A percentile compares a stretch with the other conserved stretches of the same genome.
These are phyloP conservation scores for Antrozous pallidus DNA, from an alignment of 2,797 vertebrate species.

Conservation along the genomic window DNA sequence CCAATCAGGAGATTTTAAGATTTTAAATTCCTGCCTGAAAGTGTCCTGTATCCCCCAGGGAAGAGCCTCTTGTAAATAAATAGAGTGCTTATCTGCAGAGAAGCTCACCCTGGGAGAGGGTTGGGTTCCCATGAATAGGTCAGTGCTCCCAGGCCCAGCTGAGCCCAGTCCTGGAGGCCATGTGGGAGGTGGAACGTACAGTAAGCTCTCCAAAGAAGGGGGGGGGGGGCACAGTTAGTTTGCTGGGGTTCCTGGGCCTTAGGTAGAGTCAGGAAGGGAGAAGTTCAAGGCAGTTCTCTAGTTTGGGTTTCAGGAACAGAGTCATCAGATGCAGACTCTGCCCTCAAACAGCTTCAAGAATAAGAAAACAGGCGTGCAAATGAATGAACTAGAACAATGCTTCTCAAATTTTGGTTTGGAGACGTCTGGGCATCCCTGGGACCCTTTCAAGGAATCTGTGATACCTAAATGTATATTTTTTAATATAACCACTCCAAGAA, in stretches of 20 bases:
- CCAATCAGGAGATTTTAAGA: not conserved
- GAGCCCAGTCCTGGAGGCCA: not conserved
- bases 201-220: not conserved
- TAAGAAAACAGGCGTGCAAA: not conserved
- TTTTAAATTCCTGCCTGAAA: slow-evolving; percentile 3
- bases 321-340: not conserved
- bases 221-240: not conserved
- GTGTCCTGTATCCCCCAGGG: not conserved
- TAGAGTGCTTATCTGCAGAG: not conserved
- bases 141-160: not conserved
- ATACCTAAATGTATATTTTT: not conserved
- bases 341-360: not conserved
- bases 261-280: not conserved
- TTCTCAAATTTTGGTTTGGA: not conserved
- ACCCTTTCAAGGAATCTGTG: not conserved
- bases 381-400: not conserved
- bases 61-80: not conserved
- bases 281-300: not conserved
- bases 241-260: not conserved
- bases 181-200: not conserved
- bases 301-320: not conserved
- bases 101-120: not conserved
- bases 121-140: not conserved
- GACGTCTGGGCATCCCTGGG: not conserved
- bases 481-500: not conserved